Base-by-base conservation (phyloP, 2,797 vertebrate genomes). In the Lemur catta region DNA sequence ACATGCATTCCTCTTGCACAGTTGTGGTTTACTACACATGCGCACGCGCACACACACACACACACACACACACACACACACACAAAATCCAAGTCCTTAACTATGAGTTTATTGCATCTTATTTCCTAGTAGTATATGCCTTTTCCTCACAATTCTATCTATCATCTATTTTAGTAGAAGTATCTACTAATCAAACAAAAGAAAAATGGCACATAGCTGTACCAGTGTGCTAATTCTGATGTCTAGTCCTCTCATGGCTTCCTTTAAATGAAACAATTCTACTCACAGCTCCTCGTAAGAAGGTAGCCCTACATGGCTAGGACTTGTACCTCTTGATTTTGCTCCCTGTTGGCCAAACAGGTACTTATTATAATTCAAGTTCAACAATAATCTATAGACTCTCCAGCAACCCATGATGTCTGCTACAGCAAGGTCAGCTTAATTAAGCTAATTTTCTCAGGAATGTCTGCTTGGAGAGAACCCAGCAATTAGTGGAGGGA, bases 401-500 rank as follows among this genome's bases (percentile, higher is more conserved):
- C 30, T 75, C 65, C 41, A 33, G 43, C 18, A 91, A 75, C 24
- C 63, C 5, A 43, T 57, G 69, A 43, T 74, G 38, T 26, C 38
- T 96, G 38, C 33, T 86, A 71, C 46, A 41, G 38, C 43, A 55
- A 91, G 12, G 7, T 78, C 84, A 79, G 43, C 17, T 78, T 81
- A 81, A 84, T 88, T 72, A 88, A 67, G 46, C 38, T 88, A 30
- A 74, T 96, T 85, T 90, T 93, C 61, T 61, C 48, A 74, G 13
- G 26, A 65, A 84, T 69, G 5, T 75, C 22, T 57, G 28, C 82
- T 91, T 94, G 65, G 63, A 93, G 11, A 81, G 35, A 92, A 84
- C 26, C 28, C 5, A 59, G 26, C 24, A 61, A 78, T 79, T 85
- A 82, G 30, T 82, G 28, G 13, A 75, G 11, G 14, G 13, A 48